A percentile compares a stretch with the other conserved stretches of the same genome.
Conservation (phyloP, 2,113 vertebrate species). For the Coreoperca whiteheadi region DNA sequence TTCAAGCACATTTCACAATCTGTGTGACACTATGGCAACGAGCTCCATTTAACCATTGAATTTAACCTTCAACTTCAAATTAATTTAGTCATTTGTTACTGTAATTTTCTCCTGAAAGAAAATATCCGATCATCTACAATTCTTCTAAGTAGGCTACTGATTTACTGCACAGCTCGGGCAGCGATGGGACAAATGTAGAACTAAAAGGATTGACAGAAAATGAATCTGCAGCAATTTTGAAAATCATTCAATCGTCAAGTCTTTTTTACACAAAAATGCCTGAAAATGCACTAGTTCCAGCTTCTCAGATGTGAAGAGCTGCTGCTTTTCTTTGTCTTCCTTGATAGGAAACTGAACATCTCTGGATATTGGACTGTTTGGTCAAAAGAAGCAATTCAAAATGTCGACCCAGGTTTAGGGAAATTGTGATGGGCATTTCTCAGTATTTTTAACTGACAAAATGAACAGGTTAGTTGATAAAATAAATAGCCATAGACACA, state of each 20-base stretch:
- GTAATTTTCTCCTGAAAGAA: background rate
- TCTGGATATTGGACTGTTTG: background rate
- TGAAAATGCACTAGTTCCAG: background rate
- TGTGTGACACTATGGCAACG: background rate
- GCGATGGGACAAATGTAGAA: background rate
- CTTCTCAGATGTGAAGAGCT: background rate
- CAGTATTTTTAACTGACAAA: background rate
- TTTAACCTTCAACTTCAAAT: background rate
- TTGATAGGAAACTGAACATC: background rate
- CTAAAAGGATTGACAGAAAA: background rate
- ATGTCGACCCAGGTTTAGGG: background rate
- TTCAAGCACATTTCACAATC: background rate
- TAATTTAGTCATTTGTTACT: background rate
- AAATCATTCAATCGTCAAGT: background rate
- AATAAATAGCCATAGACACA: background rate
- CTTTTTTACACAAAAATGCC: background rate
- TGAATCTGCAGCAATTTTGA: background rate
- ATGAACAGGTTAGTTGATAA: background rate
- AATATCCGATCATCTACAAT: background rate
- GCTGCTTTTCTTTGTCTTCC: background rate
- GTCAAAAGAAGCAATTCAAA: background rate
- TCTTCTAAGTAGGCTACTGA: background rate
- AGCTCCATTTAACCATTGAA: background rate
- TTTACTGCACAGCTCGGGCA: background rate
- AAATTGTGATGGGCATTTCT: background rate